Percentiles rank a stretch among this genome's conserved stretches.
phyloP scores from a whole-genome alignment of 1,140 invertebrate species.

The Aphelenchoides besseyi region DNA sequence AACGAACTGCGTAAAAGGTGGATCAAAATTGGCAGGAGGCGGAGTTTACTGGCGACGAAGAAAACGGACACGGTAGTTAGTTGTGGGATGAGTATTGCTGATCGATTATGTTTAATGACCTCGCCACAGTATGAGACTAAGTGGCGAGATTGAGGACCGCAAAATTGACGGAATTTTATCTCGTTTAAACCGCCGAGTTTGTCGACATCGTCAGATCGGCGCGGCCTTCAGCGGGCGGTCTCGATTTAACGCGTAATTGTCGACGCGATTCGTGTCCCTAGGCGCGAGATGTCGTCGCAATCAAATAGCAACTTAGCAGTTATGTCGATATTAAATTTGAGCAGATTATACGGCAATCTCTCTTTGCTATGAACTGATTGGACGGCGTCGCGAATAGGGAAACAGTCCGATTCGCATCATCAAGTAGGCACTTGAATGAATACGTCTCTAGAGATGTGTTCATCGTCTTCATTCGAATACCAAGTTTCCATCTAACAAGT shows the following conservation, averaged over 20 bases:
- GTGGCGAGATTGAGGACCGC: not conserved
- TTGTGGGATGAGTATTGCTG: not conserved
- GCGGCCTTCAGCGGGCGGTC: not conserved
- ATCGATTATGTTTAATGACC: constrained; percentile 4
- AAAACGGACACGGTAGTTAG: not conserved
- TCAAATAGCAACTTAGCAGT: not conserved
- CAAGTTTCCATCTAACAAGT: too few relatives aligned
- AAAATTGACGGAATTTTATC: not conserved
- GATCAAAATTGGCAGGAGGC: not conserved
- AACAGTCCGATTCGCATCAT: not conserved
- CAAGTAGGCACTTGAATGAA: constrained; percentile 10
- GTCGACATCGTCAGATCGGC: not conserved
- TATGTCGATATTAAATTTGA: not conserved
- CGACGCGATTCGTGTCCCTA: not conserved
- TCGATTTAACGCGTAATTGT: not conserved
- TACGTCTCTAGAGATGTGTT: constrained; percentile 22
- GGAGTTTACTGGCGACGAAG: not conserved
- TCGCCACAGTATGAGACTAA: not conserved
- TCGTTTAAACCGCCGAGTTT: too few relatives aligned
- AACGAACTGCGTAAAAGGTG: too few relatives aligned
- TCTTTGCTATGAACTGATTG: not conserved
- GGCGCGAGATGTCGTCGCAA: not conserved
- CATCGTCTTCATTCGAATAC: too few relatives aligned
- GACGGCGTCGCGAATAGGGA: not conserved
- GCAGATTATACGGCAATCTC: not conserved